Conservation (phyloP, 1,140 invertebrate genomes). For the Bombus fervidus region DNA sequence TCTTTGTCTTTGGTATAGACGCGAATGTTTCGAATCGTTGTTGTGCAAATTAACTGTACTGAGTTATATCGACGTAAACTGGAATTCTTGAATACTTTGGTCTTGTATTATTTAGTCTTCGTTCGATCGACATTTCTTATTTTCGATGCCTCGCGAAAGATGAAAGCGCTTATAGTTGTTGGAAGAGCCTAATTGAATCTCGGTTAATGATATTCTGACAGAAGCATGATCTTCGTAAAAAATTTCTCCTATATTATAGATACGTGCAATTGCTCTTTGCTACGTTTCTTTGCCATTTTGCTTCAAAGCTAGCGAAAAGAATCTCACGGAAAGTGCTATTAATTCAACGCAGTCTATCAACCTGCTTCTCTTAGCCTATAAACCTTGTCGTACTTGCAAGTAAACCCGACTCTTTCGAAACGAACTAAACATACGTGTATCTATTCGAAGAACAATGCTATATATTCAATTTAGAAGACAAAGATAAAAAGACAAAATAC, state of each 20-base stretch:
- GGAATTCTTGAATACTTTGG: not conserved
- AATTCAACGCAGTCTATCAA: too few species aligned
- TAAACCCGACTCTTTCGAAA: not conserved
- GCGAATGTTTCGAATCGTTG: not conserved
- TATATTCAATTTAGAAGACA: not conserved
- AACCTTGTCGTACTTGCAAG: not conserved
- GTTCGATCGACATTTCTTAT: not conserved
- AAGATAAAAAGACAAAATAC: not conserved
- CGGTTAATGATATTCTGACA: too few species aligned
- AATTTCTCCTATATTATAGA: too few species aligned
- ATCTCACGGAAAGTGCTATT: too few species aligned
- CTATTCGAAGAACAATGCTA: not conserved
- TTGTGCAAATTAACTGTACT: not conserved
- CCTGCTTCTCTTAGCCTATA: not conserved
- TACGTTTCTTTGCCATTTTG: too few species aligned
- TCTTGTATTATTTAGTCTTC: too few species aligned
- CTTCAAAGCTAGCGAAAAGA: too few species aligned
- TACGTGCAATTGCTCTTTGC: too few species aligned
- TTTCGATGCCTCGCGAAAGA: not conserved
- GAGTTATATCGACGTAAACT: not conserved
- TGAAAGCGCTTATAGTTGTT: too few species aligned
- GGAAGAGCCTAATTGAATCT: too few species aligned
- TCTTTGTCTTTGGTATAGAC: not conserved
- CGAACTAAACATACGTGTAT: not conserved
- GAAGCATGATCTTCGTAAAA: too few species aligned